phyloP scores from a whole-genome alignment of 64 coral and sea anemone species.

The Cladopsammia gracilis region DNA sequence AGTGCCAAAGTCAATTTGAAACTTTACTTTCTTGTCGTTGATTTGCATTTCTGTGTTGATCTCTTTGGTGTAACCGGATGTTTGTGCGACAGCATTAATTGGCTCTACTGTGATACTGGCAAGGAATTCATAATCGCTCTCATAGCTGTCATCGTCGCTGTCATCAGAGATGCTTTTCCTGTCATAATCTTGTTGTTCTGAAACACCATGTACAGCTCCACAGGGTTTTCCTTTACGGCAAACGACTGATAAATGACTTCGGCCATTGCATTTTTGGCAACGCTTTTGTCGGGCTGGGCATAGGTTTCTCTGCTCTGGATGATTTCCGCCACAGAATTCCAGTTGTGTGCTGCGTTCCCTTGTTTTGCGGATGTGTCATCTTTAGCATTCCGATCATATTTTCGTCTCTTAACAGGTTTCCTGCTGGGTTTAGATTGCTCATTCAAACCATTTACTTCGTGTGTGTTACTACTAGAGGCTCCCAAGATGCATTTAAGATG shows the following conservation, averaged over 20 bases:
- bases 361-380: not conserved
- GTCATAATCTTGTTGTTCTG: conserved; percentile 26
- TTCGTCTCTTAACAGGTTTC: too few species aligned
- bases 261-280: conserved; percentile 11
- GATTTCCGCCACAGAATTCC: conserved; percentile 7
- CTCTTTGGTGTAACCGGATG: conserved; percentile 48
- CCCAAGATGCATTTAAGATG: conserved; percentile 22
- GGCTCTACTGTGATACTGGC: conserved; percentile 35
- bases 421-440: too few species aligned
- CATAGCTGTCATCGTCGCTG: not conserved
- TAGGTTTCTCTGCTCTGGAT: not conserved
- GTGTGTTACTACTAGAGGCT: not conserved
- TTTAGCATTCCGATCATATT: conserved; percentile 26
- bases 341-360: not conserved
- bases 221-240: not conserved
- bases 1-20: conserved; percentile 19
- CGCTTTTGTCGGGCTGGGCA: conserved; percentile 27
- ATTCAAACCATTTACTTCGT: too few species aligned
- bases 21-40: conserved; percentile 41
- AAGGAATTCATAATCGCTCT: conserved; percentile 61
- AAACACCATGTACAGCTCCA: conserved; percentile 21
- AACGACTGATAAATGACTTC: not conserved
- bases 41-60: conserved; percentile 49
- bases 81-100: conserved; percentile 24
- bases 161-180: too few species aligned